Evolutionary conservation across 2,888 invertebrate species (phyloP).

Genomic region (Gonocerus acuteangulatus): DNA sequence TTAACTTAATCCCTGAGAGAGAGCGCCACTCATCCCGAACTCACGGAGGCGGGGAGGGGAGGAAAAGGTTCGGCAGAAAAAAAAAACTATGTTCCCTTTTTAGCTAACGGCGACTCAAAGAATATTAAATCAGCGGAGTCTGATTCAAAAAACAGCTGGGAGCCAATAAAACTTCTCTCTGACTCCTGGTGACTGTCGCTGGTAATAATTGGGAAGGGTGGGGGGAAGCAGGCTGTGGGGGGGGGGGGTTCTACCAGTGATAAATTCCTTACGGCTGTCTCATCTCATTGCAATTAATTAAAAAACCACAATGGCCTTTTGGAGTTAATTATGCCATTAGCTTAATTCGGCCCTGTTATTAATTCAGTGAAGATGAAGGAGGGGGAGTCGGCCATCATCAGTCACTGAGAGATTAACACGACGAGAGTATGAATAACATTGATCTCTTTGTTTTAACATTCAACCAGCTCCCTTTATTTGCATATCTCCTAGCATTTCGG

Average conservation of each 20-base stretch:
- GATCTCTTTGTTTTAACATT: no score
- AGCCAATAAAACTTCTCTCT: not conserved
- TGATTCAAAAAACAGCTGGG: not conserved
- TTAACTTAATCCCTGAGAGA: constrained; percentile 20
- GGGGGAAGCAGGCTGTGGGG: no score
- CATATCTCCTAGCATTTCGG: no score
- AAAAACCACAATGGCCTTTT: constrained; percentile 24
- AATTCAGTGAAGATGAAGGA: not conserved
- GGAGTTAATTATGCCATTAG: constrained; percentile 31
- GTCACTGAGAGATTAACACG: not conserved
- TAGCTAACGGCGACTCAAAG: not conserved
- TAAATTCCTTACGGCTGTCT: constrained; percentile 4
- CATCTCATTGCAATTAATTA: constrained; percentile 25
- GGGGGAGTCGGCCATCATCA: not conserved
- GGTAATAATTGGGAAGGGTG: not conserved
- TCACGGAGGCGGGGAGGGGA: not conserved
- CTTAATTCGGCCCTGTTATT: constrained; percentile 16
- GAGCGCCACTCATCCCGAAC: not conserved
- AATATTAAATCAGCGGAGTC: not conserved
- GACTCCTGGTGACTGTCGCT: not conserved
- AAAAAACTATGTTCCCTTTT: not conserved
- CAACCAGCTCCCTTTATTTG: no score
- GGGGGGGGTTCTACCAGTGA: not conserved
- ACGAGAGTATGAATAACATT: not conserved
- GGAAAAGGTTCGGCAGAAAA: not conserved